phyloP scores from a whole-genome alignment of 2,888 invertebrate species.

The Drosophila subsilvestris region DNA sequence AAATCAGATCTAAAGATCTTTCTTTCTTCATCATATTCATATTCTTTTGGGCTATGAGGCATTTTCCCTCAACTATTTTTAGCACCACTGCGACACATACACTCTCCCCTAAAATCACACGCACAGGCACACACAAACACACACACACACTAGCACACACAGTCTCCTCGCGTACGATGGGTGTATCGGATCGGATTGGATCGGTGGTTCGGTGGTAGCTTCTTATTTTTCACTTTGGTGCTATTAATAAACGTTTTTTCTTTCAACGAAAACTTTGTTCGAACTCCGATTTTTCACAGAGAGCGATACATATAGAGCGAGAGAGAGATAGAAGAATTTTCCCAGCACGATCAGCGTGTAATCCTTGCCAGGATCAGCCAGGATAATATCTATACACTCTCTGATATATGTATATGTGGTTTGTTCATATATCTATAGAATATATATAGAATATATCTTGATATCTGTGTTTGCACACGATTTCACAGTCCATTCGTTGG shows the following conservation, averaged over 20 bases:
- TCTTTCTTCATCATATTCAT: conserved; percentile 65
- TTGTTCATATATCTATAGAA: neutral
- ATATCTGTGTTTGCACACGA: conserved; percentile 60
- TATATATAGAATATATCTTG: conserved; percentile 45
- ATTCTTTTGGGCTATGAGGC: conserved; percentile 64
- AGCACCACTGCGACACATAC: conserved; percentile 70
- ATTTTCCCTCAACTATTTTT: conserved; percentile 66
- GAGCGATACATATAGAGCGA: conserved; percentile 1
- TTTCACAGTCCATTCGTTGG: conserved; percentile 74
- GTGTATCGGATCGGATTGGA: conserved; percentile 21
- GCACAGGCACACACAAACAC: conserved; percentile 36
- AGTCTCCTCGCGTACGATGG: conserved; percentile 7
- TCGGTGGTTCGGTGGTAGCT: conserved; percentile 65
- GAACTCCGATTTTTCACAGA: conserved; percentile 2
- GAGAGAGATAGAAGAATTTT: neutral
- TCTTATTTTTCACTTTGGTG: conserved; percentile 79
- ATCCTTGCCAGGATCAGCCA: conserved; percentile 56
- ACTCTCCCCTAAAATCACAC: conserved; percentile 44
- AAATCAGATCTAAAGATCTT: conserved; percentile 44
- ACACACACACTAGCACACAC: conserved; percentile 29
- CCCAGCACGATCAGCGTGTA: conserved; percentile 31
- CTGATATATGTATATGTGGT: conserved; percentile 8
- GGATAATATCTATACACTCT: conserved; percentile 56
- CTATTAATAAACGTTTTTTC: conserved; percentile 75
- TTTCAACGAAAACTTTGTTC: conserved; percentile 53